phyloP scores from a whole-genome alignment of 2,113 vertebrate genomes.

The Chrysemys picta region DNA sequence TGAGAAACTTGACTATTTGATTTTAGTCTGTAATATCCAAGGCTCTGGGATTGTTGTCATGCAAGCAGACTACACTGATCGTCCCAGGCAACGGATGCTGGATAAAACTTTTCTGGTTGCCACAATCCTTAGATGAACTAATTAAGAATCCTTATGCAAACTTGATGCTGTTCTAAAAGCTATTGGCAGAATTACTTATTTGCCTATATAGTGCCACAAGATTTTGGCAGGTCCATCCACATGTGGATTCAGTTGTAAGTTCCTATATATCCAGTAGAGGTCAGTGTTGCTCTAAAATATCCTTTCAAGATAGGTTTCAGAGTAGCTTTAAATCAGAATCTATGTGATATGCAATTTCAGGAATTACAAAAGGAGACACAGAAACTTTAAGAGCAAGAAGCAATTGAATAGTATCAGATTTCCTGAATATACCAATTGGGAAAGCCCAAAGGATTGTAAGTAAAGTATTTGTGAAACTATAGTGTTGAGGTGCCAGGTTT shows the following conservation, averaged over 20 bases:
- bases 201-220: not conserved
- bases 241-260: not conserved
- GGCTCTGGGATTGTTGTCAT: not conserved
- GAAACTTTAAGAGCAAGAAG: conserved; percentile 6
- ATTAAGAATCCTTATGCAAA: not conserved
- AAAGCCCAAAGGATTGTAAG: not conserved
- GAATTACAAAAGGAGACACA: not conserved
- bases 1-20: not conserved
- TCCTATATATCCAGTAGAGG: conserved; percentile 48
- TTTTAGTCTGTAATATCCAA: not conserved
- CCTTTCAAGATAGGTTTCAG: not conserved
- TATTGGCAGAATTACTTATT: not conserved
- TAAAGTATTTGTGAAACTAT: not conserved
- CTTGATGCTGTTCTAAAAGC: not conserved
- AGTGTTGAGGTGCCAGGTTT: not conserved
- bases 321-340: too few species aligned
- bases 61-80: not conserved
- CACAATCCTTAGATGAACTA: not conserved
- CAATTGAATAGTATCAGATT: not conserved
- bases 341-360: not conserved
- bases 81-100: not conserved
- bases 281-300: conserved; percentile 29
- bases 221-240: not conserved
- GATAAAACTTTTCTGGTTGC: not conserved
- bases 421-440: not conserved